Evolutionary conservation across 2,113 vertebrate species (phyloP).

Genomic region (Crocuta crocuta): DNA sequence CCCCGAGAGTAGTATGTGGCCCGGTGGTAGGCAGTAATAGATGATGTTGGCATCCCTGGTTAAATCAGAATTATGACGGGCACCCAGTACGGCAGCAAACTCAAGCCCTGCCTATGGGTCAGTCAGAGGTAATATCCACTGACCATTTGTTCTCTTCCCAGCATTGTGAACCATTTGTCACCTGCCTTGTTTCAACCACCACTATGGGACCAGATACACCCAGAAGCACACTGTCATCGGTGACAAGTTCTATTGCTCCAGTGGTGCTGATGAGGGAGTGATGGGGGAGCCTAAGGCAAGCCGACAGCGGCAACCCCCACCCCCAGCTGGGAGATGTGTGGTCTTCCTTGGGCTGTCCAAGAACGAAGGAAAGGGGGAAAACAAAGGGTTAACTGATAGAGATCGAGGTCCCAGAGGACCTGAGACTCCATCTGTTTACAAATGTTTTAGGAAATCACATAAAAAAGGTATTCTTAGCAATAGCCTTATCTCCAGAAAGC

Average conservation of each 20-base stretch:
- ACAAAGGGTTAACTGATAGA: too few species aligned
- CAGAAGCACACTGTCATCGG: not conserved
- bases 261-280: not conserved
- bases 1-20: not conserved
- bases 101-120: not conserved
- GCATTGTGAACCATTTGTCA: not conserved
- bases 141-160: not conserved
- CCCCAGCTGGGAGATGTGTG: too few species aligned
- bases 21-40: not conserved
- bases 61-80: not conserved
- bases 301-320: too few species aligned
- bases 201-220: not conserved
- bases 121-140: not conserved
- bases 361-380: too few species aligned
- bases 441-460: too few species aligned
- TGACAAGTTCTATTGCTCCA: not conserved
- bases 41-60: not conserved
- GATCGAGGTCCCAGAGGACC: too few species aligned
- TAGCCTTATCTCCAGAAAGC: too few species aligned
- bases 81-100: too few species aligned
- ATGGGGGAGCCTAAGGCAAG: not conserved
- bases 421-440: too few species aligned
- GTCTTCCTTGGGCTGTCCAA: too few species aligned
- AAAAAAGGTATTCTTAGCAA: too few species aligned
- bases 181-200: not conserved